Evolutionary conservation across 2,888 invertebrate species (phyloP).

Genomic region (Pyralis farinalis): DNA sequence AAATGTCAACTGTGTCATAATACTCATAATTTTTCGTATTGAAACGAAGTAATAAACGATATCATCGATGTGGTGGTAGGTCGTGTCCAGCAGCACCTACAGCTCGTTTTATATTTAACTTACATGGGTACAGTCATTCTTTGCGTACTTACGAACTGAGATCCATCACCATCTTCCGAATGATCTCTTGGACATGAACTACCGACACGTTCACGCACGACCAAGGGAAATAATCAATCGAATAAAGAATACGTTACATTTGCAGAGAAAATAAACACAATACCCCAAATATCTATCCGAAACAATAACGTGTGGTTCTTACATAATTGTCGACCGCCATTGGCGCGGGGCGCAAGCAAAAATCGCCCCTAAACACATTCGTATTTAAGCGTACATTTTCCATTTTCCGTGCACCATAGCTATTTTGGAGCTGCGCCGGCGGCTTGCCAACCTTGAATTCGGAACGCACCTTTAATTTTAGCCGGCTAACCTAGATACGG

Average conservation of each 20-base stretch:
- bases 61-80: conserved; percentile 8
- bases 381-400: conserved; percentile 50
- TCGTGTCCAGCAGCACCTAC: conserved; percentile 8
- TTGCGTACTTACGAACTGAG: conserved; percentile 58
- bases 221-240: conserved; percentile 5
- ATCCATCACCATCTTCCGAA: conserved; percentile 43
- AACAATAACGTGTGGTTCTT: conserved; percentile 68
- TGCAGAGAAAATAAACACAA: conserved; percentile 25
- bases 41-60: too few species aligned
- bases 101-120: conserved; percentile 67
- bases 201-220: conserved; percentile 43
- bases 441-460: conserved; percentile 72
- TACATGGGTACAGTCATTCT: conserved; percentile 31
- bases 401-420: conserved; percentile 66
- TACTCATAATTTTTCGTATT: too few species aligned
- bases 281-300: conserved; percentile 31
- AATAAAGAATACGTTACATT: background rate
- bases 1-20: too few species aligned
- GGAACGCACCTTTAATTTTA: conserved; percentile 80
- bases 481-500: conserved; percentile 79
- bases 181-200: conserved; percentile 16
- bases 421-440: conserved; percentile 74
- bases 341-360: conserved; percentile 50
- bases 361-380: conserved; percentile 53
- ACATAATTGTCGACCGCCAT: conserved; percentile 73